Evolutionary conservation across 2,888 invertebrate genomes (phyloP).

Genomic region (Nematopogon swammerdamellus): DNA sequence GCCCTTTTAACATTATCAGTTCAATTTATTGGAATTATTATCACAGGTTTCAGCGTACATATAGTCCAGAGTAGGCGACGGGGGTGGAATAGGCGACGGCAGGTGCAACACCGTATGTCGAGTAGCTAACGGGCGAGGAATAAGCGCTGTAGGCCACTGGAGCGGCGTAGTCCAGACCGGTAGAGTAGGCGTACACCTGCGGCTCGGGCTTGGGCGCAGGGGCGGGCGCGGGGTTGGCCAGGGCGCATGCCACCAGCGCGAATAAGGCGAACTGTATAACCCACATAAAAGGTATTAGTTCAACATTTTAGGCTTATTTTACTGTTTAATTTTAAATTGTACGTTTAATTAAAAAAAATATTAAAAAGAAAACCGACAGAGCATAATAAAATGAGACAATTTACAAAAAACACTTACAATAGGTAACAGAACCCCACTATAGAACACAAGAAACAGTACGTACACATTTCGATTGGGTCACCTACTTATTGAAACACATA

Average conservation of each 20-base stretch:
- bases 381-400: too few species aligned
- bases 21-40: neutral
- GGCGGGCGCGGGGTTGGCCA: constrained; percentile 39
- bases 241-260: constrained; percentile 46
- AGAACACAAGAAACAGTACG: too few species aligned
- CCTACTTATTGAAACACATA: too few species aligned
- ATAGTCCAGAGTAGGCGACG: constrained; percentile 8
- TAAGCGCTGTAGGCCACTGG: constrained; percentile 11
- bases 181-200: constrained; percentile 23
- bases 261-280: constrained; percentile 39
- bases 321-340: too few species aligned
- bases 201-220: constrained; percentile 22
- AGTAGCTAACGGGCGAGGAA: constrained; percentile 9
- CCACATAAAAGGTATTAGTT: too few species aligned
- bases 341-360: too few species aligned
- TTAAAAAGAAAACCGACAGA: too few species aligned
- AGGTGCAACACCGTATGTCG: constrained; percentile 11
- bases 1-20: neutral
- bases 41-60: constrained; percentile 3
- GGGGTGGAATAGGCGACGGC: constrained; percentile 8
- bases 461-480: too few species aligned
- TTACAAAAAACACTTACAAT: too few species aligned
- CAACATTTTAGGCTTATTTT: too few species aligned
- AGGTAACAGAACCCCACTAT: too few species aligned
- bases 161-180: constrained; percentile 6